phyloP scores from a whole-genome alignment of 2,888 invertebrate species.

The Sinohyriopsis cumingii region DNA sequence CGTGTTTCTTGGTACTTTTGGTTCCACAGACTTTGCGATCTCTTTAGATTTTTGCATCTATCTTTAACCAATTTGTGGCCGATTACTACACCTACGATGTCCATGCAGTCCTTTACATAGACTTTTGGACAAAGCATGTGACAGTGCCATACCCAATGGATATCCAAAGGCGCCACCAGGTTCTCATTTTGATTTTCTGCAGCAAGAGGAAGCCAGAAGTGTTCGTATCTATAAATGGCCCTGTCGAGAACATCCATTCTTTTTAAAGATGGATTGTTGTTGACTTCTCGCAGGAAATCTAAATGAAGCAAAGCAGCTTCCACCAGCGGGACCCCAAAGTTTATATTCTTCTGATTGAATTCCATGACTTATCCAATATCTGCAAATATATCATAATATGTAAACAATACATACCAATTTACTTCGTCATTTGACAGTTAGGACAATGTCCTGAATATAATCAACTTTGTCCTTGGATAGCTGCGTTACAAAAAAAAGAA shows the following conservation, averaged over 20 bases:
- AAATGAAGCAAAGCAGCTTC: slow-evolving; percentile 42
- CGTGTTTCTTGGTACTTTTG: slow-evolving; percentile 38
- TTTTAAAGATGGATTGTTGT: slow-evolving; percentile 43
- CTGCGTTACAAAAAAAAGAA: too few species aligned
- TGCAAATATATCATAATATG: too few species aligned
- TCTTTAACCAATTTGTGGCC: slow-evolving; percentile 68
- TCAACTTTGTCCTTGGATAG: too few species aligned
- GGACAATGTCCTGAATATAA: too few species aligned
- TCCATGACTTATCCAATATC: too few species aligned
- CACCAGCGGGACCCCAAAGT: slow-evolving; percentile 37
- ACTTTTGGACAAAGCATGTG: slow-evolving; percentile 67
- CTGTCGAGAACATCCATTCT: slow-evolving; percentile 55
- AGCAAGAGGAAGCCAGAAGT: slow-evolving; percentile 72
- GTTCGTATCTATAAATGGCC: slow-evolving; percentile 72
- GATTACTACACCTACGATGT: slow-evolving; percentile 57
- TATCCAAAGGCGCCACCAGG: slow-evolving; percentile 73
- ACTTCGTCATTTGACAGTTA: too few species aligned
- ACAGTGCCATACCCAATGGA: slow-evolving; percentile 74
- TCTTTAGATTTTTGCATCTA: slow-evolving; percentile 37
- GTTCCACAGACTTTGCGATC: slow-evolving; percentile 50
- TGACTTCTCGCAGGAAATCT: slow-evolving; percentile 54
- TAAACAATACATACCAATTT: too few species aligned
- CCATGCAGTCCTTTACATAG: slow-evolving; percentile 61
- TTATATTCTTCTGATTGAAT: slow-evolving; percentile 15
- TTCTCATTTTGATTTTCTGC: slow-evolving; percentile 56